Percentiles rank a stretch among this genome's conserved stretches.
phyloP scores from a whole-genome alignment of 2,797 vertebrate genomes.

The Micrastur ruficollis region DNA sequence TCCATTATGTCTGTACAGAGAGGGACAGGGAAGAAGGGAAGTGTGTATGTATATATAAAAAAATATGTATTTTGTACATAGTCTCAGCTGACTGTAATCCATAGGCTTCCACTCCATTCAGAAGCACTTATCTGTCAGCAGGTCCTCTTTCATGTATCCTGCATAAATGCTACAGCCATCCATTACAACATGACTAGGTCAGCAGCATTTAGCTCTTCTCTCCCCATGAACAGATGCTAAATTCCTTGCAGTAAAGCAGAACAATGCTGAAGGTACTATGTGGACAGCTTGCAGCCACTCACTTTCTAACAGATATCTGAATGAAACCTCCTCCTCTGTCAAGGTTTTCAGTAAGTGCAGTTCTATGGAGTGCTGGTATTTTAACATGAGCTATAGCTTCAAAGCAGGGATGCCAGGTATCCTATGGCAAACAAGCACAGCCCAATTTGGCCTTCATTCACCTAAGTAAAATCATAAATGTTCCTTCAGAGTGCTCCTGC shows the following conservation, averaged over 20 bases:
- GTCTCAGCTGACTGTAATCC: not conserved
- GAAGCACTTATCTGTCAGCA: not conserved
- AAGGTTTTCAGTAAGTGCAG: not conserved
- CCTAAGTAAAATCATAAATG: not conserved
- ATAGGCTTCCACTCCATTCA: not conserved
- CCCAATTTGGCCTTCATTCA: not conserved
- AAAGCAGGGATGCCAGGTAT: not conserved
- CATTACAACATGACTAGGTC: not conserved
- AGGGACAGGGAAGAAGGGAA: not conserved
- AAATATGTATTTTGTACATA: not conserved
- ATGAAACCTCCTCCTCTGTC: not conserved
- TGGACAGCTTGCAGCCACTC: not conserved
- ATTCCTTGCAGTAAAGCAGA: not conserved
- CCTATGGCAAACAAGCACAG: not conserved
- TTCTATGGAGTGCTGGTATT: not conserved
- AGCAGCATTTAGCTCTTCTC: not conserved
- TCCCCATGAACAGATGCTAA: not conserved
- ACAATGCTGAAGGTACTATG: not conserved
- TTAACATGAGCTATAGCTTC: not conserved
- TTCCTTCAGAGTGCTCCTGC: not conserved
- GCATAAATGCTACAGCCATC: not conserved
- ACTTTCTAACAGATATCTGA: not conserved
- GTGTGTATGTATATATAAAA: not conserved
- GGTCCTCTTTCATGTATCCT: not conserved
- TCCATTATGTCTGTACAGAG: not conserved